Conservation (phyloP, 2,888 invertebrate species). For the Diogma glabrata region DNA sequence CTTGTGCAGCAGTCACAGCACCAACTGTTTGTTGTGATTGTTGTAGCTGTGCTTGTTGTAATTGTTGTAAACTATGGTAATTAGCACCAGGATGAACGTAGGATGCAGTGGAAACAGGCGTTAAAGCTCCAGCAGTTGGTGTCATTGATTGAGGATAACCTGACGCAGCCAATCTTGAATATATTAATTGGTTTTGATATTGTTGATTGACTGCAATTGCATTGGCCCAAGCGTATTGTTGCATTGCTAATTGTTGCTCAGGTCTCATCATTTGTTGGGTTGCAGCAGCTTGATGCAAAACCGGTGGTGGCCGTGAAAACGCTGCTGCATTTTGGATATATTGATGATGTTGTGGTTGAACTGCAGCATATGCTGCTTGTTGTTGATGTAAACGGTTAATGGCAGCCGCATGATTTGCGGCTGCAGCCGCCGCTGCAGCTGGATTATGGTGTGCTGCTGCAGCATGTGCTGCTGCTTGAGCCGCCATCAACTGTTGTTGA, state of each 20-base stretch:
- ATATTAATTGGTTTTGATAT: slow-evolving; percentile 12
- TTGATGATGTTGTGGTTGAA: slow-evolving; percentile 4
- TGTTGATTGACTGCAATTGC: slow-evolving; percentile 12
- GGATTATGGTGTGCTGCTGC: slow-evolving; percentile 11
- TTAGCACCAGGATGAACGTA: background rate
- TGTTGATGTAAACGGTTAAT: slow-evolving; percentile 15
- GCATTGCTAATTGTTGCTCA: background rate
- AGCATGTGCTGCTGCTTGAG: slow-evolving; percentile 30
- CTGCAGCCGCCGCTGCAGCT: slow-evolving; percentile 10
- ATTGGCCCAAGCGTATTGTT: slow-evolving; percentile 31
- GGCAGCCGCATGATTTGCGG: slow-evolving; percentile 12
- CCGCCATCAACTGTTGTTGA: slow-evolving; percentile 34
- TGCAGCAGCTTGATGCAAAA: background rate
- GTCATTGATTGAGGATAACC: slow-evolving; percentile 12
- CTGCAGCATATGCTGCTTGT: slow-evolving; percentile 17
- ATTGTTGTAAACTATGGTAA: background rate
- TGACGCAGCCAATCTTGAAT: slow-evolving; percentile 10
- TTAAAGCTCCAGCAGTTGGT: slow-evolving; percentile 6
- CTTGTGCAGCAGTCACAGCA: slow-evolving; percentile 8
- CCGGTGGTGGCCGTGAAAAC: slow-evolving; percentile 1
- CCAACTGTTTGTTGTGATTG: slow-evolving; percentile 21
- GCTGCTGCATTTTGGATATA: background rate
- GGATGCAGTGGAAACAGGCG: slow-evolving; percentile 15
- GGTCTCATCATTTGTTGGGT: slow-evolving; percentile 6
- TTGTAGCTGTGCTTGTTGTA: slow-evolving; percentile 32